A percentile compares a stretch with the other conserved stretches of the same genome.
phyloP scores from a whole-genome alignment of 2,888 invertebrate genomes.

The Ophion ventricosus region DNA sequence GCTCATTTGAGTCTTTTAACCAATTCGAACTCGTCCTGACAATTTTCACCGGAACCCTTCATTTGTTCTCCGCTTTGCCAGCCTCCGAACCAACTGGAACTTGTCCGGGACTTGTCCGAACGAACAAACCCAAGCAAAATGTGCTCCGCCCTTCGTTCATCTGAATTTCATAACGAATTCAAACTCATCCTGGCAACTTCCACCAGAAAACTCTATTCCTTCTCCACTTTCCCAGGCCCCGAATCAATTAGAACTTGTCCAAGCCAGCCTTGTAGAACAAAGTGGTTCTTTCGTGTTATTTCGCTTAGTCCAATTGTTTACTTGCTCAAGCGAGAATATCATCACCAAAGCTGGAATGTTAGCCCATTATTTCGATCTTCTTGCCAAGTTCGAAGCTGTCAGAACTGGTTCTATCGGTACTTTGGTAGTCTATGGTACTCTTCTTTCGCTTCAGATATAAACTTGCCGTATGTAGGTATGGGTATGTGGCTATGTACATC shows the following conservation, averaged over 20 bases:
- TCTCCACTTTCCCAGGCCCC: not conserved
- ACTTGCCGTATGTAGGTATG: not conserved
- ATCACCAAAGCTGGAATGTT: not conserved
- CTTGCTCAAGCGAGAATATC: not conserved
- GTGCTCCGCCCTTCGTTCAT: not conserved
- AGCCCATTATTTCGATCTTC: not conserved
- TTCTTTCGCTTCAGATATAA: not conserved
- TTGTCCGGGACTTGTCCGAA: not conserved
- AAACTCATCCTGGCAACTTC: not conserved
- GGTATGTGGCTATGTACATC: conserved; percentile 7
- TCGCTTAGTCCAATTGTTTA: not conserved
- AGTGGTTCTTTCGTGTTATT: not conserved
- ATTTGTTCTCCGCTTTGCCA: not conserved
- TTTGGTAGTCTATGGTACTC: not conserved
- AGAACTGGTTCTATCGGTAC: not conserved
- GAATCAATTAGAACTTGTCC: not conserved
- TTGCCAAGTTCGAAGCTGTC: not conserved
- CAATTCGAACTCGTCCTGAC: not conserved
- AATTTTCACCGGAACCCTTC: not conserved
- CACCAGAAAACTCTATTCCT: not conserved
- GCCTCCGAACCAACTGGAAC: not conserved
- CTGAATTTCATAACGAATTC: not conserved
- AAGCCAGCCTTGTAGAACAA: too few species aligned
- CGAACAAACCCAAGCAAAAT: not conserved
- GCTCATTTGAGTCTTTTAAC: not conserved